These are phyloP conservation scores for Agriopis marginaria DNA, from an alignment of 2,888 invertebrate species.

Conservation along the genomic window DNA sequence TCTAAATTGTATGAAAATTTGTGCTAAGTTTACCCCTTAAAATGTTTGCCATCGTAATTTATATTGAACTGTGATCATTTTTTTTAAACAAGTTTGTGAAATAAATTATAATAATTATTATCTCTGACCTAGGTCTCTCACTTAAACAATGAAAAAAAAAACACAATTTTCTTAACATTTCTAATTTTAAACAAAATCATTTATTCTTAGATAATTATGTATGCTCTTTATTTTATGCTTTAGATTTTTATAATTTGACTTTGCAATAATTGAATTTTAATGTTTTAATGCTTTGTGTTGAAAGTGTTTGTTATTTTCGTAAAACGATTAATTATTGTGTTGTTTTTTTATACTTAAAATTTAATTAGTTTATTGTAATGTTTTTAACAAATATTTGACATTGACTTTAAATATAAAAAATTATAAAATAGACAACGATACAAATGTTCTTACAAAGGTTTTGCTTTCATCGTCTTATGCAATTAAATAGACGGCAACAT, in stretches of 20 bases:
- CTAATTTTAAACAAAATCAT: conserved; percentile 30
- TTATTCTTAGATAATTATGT: conserved; percentile 30
- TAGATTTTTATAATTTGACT: conserved; percentile 40
- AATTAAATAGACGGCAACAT: background rate
- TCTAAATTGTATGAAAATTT: too few species aligned
- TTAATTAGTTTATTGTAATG: conserved; percentile 40
- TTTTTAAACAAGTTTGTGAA: conserved; percentile 69
- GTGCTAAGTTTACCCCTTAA: conserved; percentile 27
- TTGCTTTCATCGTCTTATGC: background rate
- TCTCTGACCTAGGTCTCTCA: background rate
- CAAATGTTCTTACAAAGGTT: background rate
- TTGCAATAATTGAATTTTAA: conserved; percentile 31
- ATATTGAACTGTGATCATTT: conserved; percentile 83
- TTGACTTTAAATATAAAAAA: background rate
- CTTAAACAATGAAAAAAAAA: background rate
- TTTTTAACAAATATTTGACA: conserved; percentile 1
- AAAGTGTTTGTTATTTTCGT: conserved; percentile 73
- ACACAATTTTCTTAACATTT: background rate
- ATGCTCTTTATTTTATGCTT: conserved; percentile 43
- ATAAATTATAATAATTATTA: conserved; percentile 10
- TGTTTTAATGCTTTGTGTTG: conserved; percentile 43
- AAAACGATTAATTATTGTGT: conserved; percentile 70
- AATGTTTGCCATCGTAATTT: conserved; percentile 80
- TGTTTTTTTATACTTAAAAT: conserved; percentile 37
- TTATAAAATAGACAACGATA: background rate